Evolutionary conservation across 1,140 invertebrate genomes (phyloP), one percentile per base, ranked within the genome.

Genomic region (Scaptodrosophila lebanonensis): DNA sequence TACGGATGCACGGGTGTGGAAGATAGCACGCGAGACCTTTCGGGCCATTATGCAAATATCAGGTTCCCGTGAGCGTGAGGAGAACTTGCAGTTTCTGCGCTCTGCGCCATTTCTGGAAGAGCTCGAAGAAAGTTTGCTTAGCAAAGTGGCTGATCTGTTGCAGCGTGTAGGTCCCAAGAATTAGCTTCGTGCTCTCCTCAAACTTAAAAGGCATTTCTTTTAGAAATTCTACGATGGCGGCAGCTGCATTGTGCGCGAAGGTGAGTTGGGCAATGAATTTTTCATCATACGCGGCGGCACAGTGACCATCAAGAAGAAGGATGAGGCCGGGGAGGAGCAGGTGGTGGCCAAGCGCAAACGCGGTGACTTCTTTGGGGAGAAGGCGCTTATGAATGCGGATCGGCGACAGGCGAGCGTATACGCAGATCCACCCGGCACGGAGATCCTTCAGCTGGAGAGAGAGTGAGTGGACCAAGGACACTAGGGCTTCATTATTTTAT

Each of bases 181-280:
- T 7, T 3, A 39, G 13, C 2, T 13, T 17, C 32, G 87, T 88
- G 2, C 13, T 8, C 39, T 32, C 20, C 3, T 45, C 9, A 36
- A 6, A 4, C n/a, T 29, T 12, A 40, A 40, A 52, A 22, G 39
- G 3, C 17, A 12, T 18, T 27, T 2, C 1, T 17, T 11, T 29
- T 32, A 86, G 84, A 86, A 84, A 85, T 86, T 85, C 47, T 98
- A 95, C 86, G 91, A 92, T 39, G 90, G 93, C 13, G 95, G 93
- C 5, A 93, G 94, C 1, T 92, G 92, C 64, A 97, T 99, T 53
- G 93, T 99, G n/a, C 88, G 94, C 5, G 95, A 99, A 88, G 97
- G 97, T 0, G 96, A 97, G 38, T 91, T 91, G 50, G 97, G 97
- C 2, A 96, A 99, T 85, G 97, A 97, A 66, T 99, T 99, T 88